A percentile compares a stretch with the other conserved stretches of the same genome.
These are phyloP conservation scores for Caenorhabditis wallacei DNA, from an alignment of 2,888 invertebrate genomes.

Conservation along the genomic window DNA sequence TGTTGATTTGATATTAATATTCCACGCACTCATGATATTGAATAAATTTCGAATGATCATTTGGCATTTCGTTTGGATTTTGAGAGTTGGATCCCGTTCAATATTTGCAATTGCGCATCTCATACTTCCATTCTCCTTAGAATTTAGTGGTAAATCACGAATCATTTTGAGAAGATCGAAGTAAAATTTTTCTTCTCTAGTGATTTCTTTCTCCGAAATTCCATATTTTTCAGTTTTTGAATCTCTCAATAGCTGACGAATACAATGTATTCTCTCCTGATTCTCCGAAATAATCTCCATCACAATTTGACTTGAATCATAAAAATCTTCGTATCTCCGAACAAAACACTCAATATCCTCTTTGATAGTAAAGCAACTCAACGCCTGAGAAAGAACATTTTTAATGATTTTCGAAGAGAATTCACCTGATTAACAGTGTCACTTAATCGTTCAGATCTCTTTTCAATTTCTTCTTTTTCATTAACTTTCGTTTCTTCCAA, in stretches of 20 bases:
- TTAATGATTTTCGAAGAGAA: not conserved
- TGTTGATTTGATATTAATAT: not conserved
- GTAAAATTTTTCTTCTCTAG: not conserved
- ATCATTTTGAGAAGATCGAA: not conserved
- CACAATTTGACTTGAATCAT: not conserved
- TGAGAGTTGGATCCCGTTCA: conserved; percentile 3
- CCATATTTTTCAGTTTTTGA: not conserved
- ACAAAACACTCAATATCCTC: not conserved
- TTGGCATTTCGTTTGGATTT: conserved; percentile 25
- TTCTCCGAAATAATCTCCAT: not conserved
- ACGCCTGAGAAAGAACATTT: not conserved
- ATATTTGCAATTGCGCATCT: not conserved
- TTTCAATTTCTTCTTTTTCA: not conserved
- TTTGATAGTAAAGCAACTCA: not conserved
- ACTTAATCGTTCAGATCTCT: not conserved
- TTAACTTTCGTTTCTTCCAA: not conserved
- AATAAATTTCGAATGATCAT: conserved; percentile 30
- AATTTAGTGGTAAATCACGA: not conserved
- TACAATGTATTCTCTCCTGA: not conserved
- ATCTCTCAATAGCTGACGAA: not conserved
- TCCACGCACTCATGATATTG: conserved; percentile 19
- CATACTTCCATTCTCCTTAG: not conserved
- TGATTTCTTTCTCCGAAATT: not conserved
- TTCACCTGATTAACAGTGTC: not conserved
- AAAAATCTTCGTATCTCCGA: not conserved